Conservation (phyloP, 2,888 invertebrate genomes). For the Aricia artaxerxes region DNA sequence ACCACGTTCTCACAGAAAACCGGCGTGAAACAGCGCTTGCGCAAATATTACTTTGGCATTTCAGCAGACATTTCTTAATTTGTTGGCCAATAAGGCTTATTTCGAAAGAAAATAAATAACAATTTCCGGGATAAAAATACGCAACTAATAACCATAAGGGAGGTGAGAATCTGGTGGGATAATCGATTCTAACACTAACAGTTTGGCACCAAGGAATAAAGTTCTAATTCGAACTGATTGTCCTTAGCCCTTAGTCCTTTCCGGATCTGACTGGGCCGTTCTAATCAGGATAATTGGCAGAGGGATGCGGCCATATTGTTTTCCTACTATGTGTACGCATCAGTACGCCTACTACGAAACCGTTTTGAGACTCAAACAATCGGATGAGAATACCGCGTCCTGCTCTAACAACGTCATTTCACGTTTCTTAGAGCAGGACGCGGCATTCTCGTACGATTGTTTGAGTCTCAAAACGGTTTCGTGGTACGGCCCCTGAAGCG, state of each 20-base stretch:
- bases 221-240: not conserved
- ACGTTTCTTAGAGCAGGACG: no score
- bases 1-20: no score
- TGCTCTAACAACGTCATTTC: no score
- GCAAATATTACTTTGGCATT: no score
- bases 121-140: not conserved
- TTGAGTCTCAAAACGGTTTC: no score
- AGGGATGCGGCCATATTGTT: not conserved
- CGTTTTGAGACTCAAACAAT: no score
- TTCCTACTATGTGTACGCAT: not conserved
- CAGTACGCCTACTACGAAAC: no score
- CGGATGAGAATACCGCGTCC: no score
- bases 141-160: not conserved
- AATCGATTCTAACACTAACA: not conserved
- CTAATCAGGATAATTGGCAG: constrained; percentile 11
- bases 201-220: not conserved
- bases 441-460: no score
- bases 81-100: not conserved
- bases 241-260: not conserved
- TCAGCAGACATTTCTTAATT: not conserved
- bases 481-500: no score
- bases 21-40: no score
- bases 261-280: not conserved
- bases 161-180: not conserved
- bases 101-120: not conserved